Evolutionary conservation across 2,113 vertebrate genomes (phyloP), one percentile per base, ranked within the genome.

Genomic region (Bostrychus sinensis): DNA sequence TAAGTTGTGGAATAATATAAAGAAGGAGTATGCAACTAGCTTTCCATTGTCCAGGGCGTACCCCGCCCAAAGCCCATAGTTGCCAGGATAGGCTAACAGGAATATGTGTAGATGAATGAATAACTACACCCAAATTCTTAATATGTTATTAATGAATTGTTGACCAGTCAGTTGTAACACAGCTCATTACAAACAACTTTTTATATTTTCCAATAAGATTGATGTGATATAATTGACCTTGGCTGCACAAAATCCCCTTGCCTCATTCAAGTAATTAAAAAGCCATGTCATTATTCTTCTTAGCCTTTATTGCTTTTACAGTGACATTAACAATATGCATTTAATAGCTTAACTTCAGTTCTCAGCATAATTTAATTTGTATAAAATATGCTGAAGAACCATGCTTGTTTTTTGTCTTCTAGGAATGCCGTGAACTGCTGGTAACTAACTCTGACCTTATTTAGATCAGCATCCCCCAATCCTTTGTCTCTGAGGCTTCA

Each of bases 191-290:
- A 67, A 25, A 50, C 50, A 68, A 56, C 13, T 28, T 60, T 84
- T 81, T 68, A 70, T 56, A 38, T 68, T 68, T 66, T 30, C 42
- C 66, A 73, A 83, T 78, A 72, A 71, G 70, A 75, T 82, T 42
- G 70, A 45, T 13, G 13, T 65, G 51, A 55, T 81, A 81, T 53
- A 85, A 81, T 82, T 82, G 82, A 85, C 78, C 75, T 82, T 85
- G 83, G 61, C 43, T n/a, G 60, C 81, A 64, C 23, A 63, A 73
- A 72, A 53, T 56, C 62, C 72, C 76, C 62, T 77, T 51, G 73
- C 43, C 63, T 70, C 66, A 67, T 74, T 80, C 28, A 74, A 71
- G 66, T 70, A 66, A 65, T 83, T 83, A 70, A 55, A 69, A 60
- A 65, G 66, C 61, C 7, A 20, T 66, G 75, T 65, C 66, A 66